These are phyloP conservation scores for Myripristis jacobus DNA, from an alignment of 2,797 vertebrate species.

Conservation along the genomic window DNA sequence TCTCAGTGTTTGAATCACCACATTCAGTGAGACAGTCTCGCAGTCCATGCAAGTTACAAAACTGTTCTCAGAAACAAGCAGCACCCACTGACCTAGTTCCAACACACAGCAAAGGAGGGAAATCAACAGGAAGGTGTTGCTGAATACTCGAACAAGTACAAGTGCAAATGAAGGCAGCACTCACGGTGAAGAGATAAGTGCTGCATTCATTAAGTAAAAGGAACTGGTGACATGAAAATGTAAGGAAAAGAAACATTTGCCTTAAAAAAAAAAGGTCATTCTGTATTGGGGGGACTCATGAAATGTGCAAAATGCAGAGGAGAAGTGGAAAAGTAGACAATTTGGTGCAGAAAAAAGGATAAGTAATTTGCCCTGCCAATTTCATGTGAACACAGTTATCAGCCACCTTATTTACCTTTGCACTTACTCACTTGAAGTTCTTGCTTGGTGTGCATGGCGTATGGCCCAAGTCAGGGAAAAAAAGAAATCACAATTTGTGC, in stretches of 20 bases:
- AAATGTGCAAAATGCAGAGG: neutral
- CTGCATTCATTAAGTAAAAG: too few relatives aligned
- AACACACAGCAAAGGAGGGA: neutral
- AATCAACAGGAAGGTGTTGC: neutral
- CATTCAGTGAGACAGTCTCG: too few relatives aligned
- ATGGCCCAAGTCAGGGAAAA: neutral
- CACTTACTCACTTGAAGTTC: neutral
- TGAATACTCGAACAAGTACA: too few relatives aligned
- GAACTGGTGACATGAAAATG: too few relatives aligned
- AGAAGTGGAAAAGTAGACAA: neutral
- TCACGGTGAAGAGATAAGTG: too few relatives aligned
- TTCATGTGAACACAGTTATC: neutral
- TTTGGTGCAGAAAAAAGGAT: neutral
- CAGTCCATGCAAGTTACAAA: too few relatives aligned
- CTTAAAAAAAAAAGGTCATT: too few relatives aligned
- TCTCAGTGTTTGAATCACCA: too few relatives aligned
- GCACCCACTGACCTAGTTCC: too few relatives aligned
- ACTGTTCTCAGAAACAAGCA: neutral
- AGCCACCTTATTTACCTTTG: neutral
- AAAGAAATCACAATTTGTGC: neutral
- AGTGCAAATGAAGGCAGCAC: too few relatives aligned
- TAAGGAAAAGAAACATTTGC: too few relatives aligned
- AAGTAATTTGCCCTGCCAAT: slow-evolving; percentile 6
- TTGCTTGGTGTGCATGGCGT: neutral
- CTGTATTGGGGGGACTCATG: too few relatives aligned